Conservation (phyloP, 2,113 vertebrate genomes). For the Rhinopomastus cyanomelas region DNA sequence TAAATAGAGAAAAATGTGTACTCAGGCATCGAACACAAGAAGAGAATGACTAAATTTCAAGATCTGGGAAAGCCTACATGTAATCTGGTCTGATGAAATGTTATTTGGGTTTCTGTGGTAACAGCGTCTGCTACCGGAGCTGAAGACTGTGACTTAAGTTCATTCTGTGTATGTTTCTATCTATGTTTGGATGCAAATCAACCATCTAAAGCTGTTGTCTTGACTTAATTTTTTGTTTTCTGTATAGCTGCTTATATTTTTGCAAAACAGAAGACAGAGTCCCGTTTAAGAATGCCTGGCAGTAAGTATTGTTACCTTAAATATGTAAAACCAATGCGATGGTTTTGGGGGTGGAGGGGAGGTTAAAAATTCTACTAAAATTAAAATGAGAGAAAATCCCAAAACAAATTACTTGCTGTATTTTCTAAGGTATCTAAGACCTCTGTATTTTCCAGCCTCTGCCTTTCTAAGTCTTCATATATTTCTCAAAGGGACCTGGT, state of each 20-base stretch:
- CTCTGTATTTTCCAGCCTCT: neutral
- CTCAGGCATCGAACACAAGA: neutral
- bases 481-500: neutral
- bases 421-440: neutral
- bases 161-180: neutral
- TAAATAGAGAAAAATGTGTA: neutral
- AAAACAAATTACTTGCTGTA: neutral
- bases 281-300: conserved; percentile 47
- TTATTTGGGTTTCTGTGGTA: conserved; percentile 13
- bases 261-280: conserved; percentile 14
- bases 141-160: neutral
- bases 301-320: conserved; percentile 53
- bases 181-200: neutral
- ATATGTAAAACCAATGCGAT: neutral
- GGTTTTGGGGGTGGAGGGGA: too few relatives aligned
- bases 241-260: neutral
- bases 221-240: conserved; percentile 1
- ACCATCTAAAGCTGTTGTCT: neutral
- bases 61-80: neutral
- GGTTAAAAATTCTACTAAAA: neutral
- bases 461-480: neutral
- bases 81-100: neutral
- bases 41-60: neutral
- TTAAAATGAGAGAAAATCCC: rapidly evolving
- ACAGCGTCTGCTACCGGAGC: neutral